Percentiles rank a stretch among this genome's conserved stretches.
These are phyloP conservation scores for Drosophila macrospina DNA, from an alignment of 2,888 invertebrate genomes.

Conservation along the genomic window DNA sequence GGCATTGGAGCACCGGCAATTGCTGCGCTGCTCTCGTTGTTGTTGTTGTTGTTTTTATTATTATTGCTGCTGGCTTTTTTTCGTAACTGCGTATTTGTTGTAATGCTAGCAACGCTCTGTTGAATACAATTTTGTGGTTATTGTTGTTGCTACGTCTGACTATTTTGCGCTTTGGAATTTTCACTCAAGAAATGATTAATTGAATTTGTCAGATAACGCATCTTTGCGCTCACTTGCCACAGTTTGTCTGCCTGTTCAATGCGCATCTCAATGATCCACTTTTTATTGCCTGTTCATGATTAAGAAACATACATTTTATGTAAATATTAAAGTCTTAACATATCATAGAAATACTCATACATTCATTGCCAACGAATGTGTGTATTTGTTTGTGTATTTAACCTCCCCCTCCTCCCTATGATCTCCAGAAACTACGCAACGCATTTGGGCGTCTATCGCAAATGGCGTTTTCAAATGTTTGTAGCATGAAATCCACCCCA, in stretches of 20 bases:
- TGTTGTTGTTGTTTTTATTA: slow-evolving; percentile 23
- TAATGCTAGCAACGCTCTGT: slow-evolving; percentile 72
- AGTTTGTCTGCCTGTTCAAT: slow-evolving; percentile 8
- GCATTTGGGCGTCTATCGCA: slow-evolving; percentile 36
- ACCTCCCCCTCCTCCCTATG: neutral
- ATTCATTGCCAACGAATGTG: slow-evolving; percentile 7
- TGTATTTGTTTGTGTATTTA: slow-evolving; percentile 5
- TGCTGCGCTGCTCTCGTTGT: slow-evolving; percentile 31
- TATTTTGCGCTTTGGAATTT: slow-evolving; percentile 60
- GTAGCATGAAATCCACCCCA: slow-evolving; percentile 65
- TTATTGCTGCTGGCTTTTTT: slow-evolving; percentile 34
- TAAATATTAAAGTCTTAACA: slow-evolving; percentile 1
- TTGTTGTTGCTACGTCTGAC: slow-evolving; percentile 27
- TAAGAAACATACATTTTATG: neutral
- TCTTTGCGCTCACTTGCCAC: slow-evolving; percentile 62
- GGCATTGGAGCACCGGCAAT: slow-evolving; percentile 47
- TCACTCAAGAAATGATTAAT: slow-evolving; percentile 76
- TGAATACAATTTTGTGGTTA: slow-evolving; percentile 49
- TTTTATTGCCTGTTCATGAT: slow-evolving; percentile 8
- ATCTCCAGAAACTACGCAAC: slow-evolving; percentile 49
- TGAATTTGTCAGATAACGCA: slow-evolving; percentile 71
- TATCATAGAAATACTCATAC: slow-evolving; percentile 1
- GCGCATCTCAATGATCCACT: slow-evolving; percentile 9
- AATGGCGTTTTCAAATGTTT: slow-evolving; percentile 59
- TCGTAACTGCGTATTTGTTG: slow-evolving; percentile 79